These are phyloP conservation scores for Oxygymnocypris stewartii DNA, from an alignment of 2,113 vertebrate genomes.

Conservation along the genomic window DNA sequence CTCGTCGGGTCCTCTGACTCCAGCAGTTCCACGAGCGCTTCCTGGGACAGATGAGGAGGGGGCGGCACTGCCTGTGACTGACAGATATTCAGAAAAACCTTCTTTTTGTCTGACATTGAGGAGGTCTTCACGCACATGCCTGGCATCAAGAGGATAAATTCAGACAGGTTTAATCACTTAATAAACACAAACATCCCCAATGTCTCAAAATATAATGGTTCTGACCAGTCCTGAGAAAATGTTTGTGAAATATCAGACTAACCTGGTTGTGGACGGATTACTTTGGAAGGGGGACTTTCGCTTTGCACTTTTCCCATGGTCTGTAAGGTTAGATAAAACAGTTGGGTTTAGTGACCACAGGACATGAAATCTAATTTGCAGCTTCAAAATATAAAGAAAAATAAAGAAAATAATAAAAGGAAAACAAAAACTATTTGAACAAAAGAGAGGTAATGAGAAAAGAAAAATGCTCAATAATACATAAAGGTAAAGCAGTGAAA, in stretches of 20 bases:
- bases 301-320: constrained; percentile 63
- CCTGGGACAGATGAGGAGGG: constrained; percentile 79
- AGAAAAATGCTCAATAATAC: neutral
- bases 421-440: too few species aligned
- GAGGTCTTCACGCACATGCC: constrained; percentile 87
- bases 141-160: constrained; percentile 54
- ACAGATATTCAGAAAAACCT: constrained; percentile 89
- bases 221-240: neutral
- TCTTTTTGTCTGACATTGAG: constrained; percentile 68
- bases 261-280: constrained; percentile 76
- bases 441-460: neutral
- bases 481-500: neutral
- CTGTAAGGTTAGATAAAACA: constrained; percentile 54
- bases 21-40: constrained; percentile 81
- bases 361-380: neutral
- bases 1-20: constrained; percentile 83
- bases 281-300: constrained; percentile 64
- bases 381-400: too few species aligned
- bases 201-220: neutral
- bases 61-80: constrained; percentile 81
- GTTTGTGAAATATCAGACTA: neutral
- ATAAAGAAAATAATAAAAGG: too few species aligned
- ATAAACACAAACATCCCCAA: neutral
- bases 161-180: neutral
- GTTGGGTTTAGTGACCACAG: neutral